phyloP scores from a whole-genome alignment of 2,888 invertebrate genomes.

The Poecilobothrus nobilitatus region DNA sequence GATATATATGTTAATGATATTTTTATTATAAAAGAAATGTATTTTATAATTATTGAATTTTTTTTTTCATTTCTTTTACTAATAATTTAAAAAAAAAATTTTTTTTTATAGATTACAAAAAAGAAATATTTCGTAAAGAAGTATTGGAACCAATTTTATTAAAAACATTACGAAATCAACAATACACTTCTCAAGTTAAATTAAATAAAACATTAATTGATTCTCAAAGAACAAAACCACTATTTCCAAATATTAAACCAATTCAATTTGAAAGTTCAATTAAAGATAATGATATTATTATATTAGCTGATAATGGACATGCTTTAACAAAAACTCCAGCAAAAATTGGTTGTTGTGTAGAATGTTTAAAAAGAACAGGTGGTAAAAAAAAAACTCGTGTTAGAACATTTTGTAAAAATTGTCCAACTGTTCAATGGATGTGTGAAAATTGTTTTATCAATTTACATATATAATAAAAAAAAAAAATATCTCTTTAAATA shows the following conservation, averaged over 20 bases:
- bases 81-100: too few species aligned
- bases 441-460: constrained; percentile 36
- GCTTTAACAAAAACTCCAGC: not conserved
- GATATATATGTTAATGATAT: too few species aligned
- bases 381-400: not conserved
- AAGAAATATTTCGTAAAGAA: not conserved
- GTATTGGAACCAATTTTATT: not conserved
- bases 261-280: not conserved
- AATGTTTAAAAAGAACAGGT: not conserved
- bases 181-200: not conserved
- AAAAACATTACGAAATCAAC: not conserved
- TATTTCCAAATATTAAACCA: not conserved
- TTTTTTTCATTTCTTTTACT: not conserved
- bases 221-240: not conserved
- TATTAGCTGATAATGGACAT: not conserved
- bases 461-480: constrained; percentile 20
- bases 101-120: not conserved
- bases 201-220: not conserved
- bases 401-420: constrained; percentile 37
- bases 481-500: not conserved
- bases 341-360: not conserved
- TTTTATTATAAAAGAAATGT: too few species aligned
- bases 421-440: constrained; percentile 41
- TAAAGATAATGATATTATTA: not conserved
- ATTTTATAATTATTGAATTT: not conserved